phyloP scores from a whole-genome alignment of 2,888 invertebrate species.

The Seira ritae region DNA sequence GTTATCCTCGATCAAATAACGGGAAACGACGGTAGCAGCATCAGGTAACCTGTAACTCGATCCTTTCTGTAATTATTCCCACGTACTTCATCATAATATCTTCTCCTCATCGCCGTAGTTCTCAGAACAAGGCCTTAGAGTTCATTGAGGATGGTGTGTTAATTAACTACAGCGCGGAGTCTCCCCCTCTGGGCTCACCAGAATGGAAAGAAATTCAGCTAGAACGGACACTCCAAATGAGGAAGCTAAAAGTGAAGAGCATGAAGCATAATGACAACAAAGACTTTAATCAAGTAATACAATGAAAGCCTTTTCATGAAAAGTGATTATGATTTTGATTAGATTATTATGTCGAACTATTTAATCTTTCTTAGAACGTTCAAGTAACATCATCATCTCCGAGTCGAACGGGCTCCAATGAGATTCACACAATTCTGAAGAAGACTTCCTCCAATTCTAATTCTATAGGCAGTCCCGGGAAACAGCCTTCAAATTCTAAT shows the following conservation, averaged over 20 bases:
- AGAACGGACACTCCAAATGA: conserved; percentile 15
- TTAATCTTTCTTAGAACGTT: no score
- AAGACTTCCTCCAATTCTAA: no score
- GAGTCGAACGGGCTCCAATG: no score
- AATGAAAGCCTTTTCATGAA: not conserved
- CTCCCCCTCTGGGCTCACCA: conserved; percentile 20
- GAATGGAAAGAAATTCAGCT: conserved; percentile 42
- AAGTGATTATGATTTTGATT: no score
- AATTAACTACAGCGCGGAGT: conserved; percentile 31
- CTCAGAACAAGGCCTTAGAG: not conserved
- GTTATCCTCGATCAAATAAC: not conserved
- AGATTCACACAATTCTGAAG: no score
- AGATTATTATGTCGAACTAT: no score
- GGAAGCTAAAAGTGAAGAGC: conserved; percentile 28
- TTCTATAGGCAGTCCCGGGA: no score
- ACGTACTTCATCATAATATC: not conserved
- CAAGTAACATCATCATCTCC: no score
- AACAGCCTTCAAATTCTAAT: not conserved
- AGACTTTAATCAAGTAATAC: not conserved
- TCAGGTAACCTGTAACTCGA: not conserved
- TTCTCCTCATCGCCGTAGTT: not conserved
- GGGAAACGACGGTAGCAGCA: no score
- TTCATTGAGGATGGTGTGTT: conserved; percentile 32
- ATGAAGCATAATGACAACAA: conserved; percentile 4
- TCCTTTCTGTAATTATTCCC: not conserved